Evolutionary conservation across 2,888 invertebrate genomes (phyloP).

Genomic region (Hydropsyche betteni): DNA sequence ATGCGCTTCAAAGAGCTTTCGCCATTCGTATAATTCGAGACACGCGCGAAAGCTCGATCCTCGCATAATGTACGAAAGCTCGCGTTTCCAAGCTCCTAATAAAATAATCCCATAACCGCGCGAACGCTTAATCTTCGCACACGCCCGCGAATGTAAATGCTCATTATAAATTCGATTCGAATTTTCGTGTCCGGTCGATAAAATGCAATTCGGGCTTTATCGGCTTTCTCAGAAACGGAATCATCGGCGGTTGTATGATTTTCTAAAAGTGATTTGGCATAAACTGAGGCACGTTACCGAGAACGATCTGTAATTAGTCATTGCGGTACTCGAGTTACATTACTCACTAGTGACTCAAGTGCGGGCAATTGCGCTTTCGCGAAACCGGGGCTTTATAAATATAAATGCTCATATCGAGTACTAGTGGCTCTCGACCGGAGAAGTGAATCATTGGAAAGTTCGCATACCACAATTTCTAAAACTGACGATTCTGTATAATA

Average conservation of each 20-base stretch:
- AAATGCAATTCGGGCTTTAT: no score
- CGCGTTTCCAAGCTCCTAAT: background rate
- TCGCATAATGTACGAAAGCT: background rate
- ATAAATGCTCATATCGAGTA: no score
- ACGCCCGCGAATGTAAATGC: no score
- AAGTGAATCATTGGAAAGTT: slow-evolving; percentile 25
- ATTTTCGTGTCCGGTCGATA: no score
- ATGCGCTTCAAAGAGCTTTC: slow-evolving; percentile 28
- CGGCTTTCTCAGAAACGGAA: no score
- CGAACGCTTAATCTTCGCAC: no score
- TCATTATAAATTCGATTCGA: no score
- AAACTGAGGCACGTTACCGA: background rate
- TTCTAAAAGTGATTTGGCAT: background rate
- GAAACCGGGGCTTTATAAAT: slow-evolving; percentile 37
- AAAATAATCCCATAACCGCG: background rate
- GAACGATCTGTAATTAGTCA: slow-evolving; percentile 34
- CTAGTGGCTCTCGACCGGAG: no score
- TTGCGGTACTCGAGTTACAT: slow-evolving; percentile 32
- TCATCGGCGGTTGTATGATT: background rate
- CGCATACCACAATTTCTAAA: background rate
- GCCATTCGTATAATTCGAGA: slow-evolving; percentile 9
- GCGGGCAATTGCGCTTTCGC: slow-evolving; percentile 39
- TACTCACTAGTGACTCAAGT: slow-evolving; percentile 42
- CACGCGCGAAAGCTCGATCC: slow-evolving; percentile 17
- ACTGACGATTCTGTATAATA: background rate